These are phyloP conservation scores for Diacarnus erythraeanus DNA, from an alignment of 37 sponge, comb jelly and placozoan species.

Conservation along the genomic window DNA sequence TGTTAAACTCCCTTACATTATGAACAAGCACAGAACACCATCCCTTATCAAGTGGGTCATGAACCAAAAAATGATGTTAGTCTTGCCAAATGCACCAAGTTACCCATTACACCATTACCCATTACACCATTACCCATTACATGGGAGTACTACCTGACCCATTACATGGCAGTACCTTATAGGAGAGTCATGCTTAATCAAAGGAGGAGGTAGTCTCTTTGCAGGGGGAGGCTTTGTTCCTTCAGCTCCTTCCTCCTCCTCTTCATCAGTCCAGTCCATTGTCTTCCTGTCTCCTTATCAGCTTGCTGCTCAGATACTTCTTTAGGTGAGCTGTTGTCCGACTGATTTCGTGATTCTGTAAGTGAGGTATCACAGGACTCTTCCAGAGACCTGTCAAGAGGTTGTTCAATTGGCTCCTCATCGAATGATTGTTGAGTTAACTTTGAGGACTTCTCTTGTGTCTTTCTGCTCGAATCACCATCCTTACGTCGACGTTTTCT, in stretches of 20 bases:
- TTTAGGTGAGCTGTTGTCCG: background rate
- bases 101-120: no score
- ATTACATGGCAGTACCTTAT: background rate
- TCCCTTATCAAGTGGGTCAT: no score
- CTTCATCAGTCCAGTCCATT: background rate
- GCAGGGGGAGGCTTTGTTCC: background rate
- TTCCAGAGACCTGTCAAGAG: no score
- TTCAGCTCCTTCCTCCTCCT: conserved; percentile 23
- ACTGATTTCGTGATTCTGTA: background rate
- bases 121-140: background rate
- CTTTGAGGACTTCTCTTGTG: no score
- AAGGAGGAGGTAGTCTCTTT: conserved; percentile 29
- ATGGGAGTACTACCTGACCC: background rate
- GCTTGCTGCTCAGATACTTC: background rate
- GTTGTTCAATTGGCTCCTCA: no score
- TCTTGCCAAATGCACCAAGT: no score
- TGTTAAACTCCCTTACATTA: no score
- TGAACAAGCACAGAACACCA: no score
- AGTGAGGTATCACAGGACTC: background rate
- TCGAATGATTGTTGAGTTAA: no score
- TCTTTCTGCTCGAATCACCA: no score
- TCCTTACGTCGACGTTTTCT: no score
- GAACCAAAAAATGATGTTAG: no score
- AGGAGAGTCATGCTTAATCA: conserved; percentile 10
- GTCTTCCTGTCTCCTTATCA: background rate